These are phyloP conservation scores for Adelphocoris suturalis DNA, from an alignment of 2,888 invertebrate genomes.

Conservation along the genomic window DNA sequence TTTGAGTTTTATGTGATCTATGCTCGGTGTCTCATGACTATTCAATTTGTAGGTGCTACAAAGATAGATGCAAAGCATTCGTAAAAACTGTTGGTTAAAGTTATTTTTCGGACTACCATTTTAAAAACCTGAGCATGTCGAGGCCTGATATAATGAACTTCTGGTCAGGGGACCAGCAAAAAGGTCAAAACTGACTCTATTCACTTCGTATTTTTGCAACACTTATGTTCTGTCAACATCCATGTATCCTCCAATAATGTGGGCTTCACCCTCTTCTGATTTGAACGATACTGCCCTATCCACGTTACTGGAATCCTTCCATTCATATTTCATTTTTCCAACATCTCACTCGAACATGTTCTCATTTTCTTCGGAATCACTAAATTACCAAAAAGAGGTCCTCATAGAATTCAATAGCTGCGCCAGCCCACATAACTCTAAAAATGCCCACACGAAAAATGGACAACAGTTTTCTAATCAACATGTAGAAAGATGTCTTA, in stretches of 20 bases:
- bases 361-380: neutral
- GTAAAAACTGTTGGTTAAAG: no score
- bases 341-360: slow-evolving; percentile 19
- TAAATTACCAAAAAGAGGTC: neutral
- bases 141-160: slow-evolving; percentile 1
- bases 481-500: no score
- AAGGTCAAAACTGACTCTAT: neutral
- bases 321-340: slow-evolving; percentile 16
- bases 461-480: no score
- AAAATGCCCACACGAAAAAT: no score
- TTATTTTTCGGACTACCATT: slow-evolving; percentile 33
- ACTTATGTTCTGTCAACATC: neutral
- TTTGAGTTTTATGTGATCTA: no score
- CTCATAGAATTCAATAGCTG: neutral
- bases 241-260: neutral
- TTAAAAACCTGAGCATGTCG: slow-evolving; percentile 5
- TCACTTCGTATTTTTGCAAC: neutral
- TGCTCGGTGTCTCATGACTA: no score
- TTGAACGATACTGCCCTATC: slow-evolving; percentile 40
- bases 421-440: no score
- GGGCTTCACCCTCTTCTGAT: neutral
- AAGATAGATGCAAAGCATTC: no score
- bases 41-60: no score
- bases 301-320: slow-evolving; percentile 51
- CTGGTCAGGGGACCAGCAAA: neutral